Conservation (phyloP, 2,888 invertebrate genomes). For the Tholera decimalis region DNA sequence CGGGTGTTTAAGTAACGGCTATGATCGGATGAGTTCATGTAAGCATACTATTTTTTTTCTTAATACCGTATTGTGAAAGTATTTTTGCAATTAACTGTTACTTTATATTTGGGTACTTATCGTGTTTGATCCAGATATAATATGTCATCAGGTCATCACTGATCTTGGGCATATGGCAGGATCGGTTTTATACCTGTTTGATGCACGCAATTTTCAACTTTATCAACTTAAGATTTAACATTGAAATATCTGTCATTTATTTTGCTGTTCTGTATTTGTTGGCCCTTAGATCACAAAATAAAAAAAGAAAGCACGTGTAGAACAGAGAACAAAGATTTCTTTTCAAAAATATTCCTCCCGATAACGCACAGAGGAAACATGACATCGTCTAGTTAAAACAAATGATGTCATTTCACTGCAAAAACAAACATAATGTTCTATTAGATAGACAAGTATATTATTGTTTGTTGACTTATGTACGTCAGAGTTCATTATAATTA, state of each 20-base stretch:
- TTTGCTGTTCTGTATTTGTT: neutral
- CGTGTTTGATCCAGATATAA: too few species aligned
- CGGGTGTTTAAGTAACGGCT: conserved; percentile 68
- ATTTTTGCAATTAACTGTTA: neutral
- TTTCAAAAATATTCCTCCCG: conserved; percentile 17
- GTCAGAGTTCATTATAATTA: neutral
- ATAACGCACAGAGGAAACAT: conserved; percentile 19
- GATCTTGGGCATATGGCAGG: too few species aligned
- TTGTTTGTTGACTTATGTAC: conserved; percentile 4
- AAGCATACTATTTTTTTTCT: conserved; percentile 48
- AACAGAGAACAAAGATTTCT: neutral
- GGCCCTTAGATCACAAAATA: neutral
- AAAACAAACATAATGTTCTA: conserved; percentile 24
- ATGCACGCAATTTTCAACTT: neutral
- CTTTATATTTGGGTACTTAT: neutral
- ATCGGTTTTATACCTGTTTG: too few species aligned
- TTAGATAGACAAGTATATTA: conserved; percentile 32
- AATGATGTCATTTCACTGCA: conserved; percentile 36
- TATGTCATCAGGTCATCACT: too few species aligned
- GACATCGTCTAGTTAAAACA: conserved; percentile 28
- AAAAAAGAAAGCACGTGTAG: too few species aligned
- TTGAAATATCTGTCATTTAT: neutral
- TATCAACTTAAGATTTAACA: neutral
- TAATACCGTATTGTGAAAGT: neutral
- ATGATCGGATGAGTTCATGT: conserved; percentile 63